phyloP scores from a whole-genome alignment of 2,113 vertebrate genomes.

The Ancistrus triradiatus region DNA sequence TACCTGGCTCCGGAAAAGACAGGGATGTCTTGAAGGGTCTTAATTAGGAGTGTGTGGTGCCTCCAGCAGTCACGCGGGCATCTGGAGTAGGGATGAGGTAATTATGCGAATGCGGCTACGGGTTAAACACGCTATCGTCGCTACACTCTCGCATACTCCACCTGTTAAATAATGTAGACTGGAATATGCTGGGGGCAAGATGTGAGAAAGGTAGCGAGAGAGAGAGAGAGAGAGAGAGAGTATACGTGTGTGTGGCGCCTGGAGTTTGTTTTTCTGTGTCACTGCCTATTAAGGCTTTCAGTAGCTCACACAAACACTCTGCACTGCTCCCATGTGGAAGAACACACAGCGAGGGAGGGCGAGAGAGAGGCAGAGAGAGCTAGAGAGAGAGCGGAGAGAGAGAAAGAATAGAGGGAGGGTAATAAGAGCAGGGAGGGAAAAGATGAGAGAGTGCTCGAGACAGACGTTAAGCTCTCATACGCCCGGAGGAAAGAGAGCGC shows the following conservation, averaged over 20 bases:
- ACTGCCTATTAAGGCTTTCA: slow-evolving; percentile 46
- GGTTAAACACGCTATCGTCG: neutral
- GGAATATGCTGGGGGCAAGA: neutral
- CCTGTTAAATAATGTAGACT: neutral
- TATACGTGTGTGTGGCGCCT: slow-evolving; percentile 8
- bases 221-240: neutral
- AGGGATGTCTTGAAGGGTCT: neutral
- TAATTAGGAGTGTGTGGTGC: neutral
- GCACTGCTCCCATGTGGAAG: slow-evolving; percentile 44
- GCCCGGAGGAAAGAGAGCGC: slow-evolving; percentile 19
- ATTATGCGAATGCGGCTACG: neutral
- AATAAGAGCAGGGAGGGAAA: slow-evolving; percentile 4
- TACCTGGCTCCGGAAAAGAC: neutral
- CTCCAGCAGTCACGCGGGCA: neutral
- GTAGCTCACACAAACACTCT: slow-evolving; percentile 49
- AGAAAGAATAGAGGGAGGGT: neutral
- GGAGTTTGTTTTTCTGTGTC: slow-evolving; percentile 47
- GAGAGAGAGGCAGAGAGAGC: slow-evolving; percentile 32
- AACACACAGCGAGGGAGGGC: slow-evolving; percentile 39
- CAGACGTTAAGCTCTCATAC: slow-evolving; percentile 36
- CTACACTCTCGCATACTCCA: neutral
- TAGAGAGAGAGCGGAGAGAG: neutral
- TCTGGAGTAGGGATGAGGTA: neutral
- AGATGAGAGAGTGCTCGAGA: slow-evolving; percentile 36
- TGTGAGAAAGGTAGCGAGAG: neutral